Percentiles rank a stretch among this genome's conserved stretches.
Evolutionary conservation across 2,797 vertebrate species (phyloP).

Genomic region (Crocodylus rhombifer): DNA sequence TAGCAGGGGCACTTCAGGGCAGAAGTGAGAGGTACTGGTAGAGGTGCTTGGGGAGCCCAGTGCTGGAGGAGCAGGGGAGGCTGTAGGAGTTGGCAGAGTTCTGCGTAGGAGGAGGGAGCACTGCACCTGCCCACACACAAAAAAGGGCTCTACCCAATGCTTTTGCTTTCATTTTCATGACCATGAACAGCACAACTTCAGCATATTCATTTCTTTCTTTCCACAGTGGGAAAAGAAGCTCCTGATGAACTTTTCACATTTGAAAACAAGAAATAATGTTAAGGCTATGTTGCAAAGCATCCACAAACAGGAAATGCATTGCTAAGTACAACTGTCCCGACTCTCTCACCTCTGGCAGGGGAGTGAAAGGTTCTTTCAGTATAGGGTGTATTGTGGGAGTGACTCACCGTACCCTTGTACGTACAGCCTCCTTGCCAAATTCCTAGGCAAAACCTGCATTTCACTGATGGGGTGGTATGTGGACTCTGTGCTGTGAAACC

Average conservation of each 20-base stretch:
- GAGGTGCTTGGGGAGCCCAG: not conserved
- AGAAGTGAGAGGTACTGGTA: not conserved
- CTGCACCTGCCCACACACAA: constrained; percentile 5
- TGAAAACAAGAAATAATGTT: not conserved
- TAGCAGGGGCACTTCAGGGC: not conserved
- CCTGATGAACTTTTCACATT: not conserved
- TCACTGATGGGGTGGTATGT: not conserved
- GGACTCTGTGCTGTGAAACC: not conserved
- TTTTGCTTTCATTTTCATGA: constrained; percentile 44
- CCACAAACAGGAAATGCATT: constrained; percentile 40
- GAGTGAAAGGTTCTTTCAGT: not conserved
- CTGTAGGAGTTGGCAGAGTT: not conserved
- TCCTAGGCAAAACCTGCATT: not conserved
- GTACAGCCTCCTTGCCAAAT: not conserved
- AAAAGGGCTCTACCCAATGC: not conserved
- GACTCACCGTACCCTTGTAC: not conserved
- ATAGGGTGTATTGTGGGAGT: not conserved
- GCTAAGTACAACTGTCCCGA: not conserved
- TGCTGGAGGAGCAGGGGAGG: not conserved
- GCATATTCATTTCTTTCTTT: constrained; percentile 5
- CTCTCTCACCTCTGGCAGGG: not conserved
- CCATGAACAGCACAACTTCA: not conserved
- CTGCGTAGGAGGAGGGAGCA: not conserved
- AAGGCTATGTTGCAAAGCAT: not conserved
- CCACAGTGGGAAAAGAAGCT: not conserved